Base-by-base conservation (phyloP, 2,888 invertebrate genomes). In the Lycophotia porphyrea region DNA sequence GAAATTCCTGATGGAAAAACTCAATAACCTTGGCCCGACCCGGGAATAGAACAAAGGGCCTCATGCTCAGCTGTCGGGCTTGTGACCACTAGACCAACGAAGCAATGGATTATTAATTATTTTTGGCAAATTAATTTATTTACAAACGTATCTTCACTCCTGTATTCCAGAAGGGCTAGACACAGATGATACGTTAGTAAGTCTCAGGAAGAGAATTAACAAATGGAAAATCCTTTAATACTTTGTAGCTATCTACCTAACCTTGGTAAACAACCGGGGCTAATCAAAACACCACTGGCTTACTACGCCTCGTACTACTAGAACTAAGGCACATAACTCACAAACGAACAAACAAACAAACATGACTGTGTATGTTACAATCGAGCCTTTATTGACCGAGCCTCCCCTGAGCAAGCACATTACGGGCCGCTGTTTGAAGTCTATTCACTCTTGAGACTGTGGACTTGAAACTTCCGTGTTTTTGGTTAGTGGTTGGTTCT, bases 381-480 rank as follows among this genome's bases (percentile, higher is more conserved):
- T 86, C 86, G 82, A 85, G 74, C 90, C 91, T 88, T 91, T 92
- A 88, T 92, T 90, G 88, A 89, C 88, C 71, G 67, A 78, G 85
- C 81, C 84, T 85, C 84, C 86, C 87, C 74, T 76, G 84, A 84
- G 86, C 78, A 84, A 84, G 85, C 84, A 88, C 84, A 87, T 85
- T 87, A 86, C 82, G 71, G 39, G 13, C 77, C 77, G 27, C 60
- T 80, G 74, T 87, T 87, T 85, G 85, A 77, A 76, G 76, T 76
- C 74, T 67, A 69, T 66, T 73, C 67, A 61, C 73, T 80, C 68
- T 71, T 67, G 64, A 71, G 52, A 76, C 64, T 71, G n/a, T 34
- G 52, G 34, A 73, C 72, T 81, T 63, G 70, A 76, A 74, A 78
- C 71, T 78, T 76, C 78, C 73, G 21, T 69, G 66, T 81, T 84